Percentiles rank a stretch among this genome's conserved stretches.
These are phyloP conservation scores for Clusia tigrina DNA, from an alignment of 2,888 invertebrate genomes.

Conservation along the genomic window DNA sequence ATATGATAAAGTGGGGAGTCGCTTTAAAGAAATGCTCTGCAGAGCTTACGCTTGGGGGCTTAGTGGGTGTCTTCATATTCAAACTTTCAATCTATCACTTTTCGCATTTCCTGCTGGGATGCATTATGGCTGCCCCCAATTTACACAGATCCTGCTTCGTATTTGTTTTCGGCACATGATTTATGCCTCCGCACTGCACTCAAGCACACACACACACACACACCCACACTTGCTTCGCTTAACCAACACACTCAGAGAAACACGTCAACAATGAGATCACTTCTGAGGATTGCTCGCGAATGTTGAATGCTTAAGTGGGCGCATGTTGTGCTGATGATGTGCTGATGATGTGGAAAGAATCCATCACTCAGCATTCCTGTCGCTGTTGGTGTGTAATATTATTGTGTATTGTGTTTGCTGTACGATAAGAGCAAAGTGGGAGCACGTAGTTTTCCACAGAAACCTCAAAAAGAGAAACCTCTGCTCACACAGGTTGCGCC, in stretches of 20 bases:
- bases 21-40: too few species aligned
- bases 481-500: background rate
- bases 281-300: constrained; percentile 1
- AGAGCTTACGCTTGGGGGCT: too few species aligned
- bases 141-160: too few species aligned
- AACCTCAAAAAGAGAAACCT: background rate
- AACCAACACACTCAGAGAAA: background rate
- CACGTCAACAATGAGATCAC: background rate
- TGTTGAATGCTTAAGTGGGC: background rate
- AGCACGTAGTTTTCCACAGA: background rate
- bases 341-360: background rate
- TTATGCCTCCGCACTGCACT: background rate
- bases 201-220: too few species aligned
- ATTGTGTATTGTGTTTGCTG: background rate
- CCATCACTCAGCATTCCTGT: too few species aligned
- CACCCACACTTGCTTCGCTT: too few species aligned
- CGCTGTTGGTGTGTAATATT: background rate
- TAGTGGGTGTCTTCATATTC: too few species aligned
- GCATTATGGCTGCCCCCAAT: too few species aligned
- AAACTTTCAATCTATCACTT: too few species aligned
- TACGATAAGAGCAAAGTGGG: background rate
- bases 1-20: too few species aligned
- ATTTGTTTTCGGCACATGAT: background rate
- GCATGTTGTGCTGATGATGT: background rate
- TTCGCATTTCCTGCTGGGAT: too few species aligned